Evolutionary conservation across 30 jellyfish, hydroid and myxozoan genomes (phyloP), one percentile per base, ranked within the genome.

Genomic region (Turritopsis dohrnii): DNA sequence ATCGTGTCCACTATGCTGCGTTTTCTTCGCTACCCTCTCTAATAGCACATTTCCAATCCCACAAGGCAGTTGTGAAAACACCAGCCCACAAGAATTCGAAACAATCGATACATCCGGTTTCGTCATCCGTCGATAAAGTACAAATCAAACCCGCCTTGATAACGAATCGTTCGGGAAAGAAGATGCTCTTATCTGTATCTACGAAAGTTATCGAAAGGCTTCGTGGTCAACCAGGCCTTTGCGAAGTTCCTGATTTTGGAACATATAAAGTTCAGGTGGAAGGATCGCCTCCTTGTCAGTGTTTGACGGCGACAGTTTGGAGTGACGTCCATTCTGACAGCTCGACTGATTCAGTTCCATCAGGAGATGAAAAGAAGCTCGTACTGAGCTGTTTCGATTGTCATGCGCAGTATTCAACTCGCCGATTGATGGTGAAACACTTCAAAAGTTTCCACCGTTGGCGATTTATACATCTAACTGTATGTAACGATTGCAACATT

Each of bases 381-480:
- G 17, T 29, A n/a, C 29, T 26, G 71, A 18, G 52, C 13, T 77
- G 85, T 77, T 77, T 77, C 29, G 71, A 60, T 22, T 77, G 85
- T 29, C 18, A 29, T 0, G 28, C 75, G 23, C 73, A 30, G 0
- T 60, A 52, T 52, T 72, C 30, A 30, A 77, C 52, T 29, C 19
- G 69, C 17, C 28, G 53, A 17, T 66, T 28, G 20, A 18, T 77
- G 66, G 52, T 77, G 8, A 24, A 28, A 18, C 85, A 77, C 54
- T 77, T 77, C 71, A 27, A 52, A 77, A 77, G 85, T 20, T 29
- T 28, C 29, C 85, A 77, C 75, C 41, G 53, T 25, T 77, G 85
- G 76, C 24, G 72, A 19, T n/a, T 60, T n/a, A 19, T n/a, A 19
- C 72, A 30, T 17, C 27, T 77, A 26, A 18, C 8, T 30, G 27